Percentiles rank a stretch among this genome's conserved stretches.
Evolutionary conservation across 2,797 vertebrate genomes (phyloP).

Genomic region (Neosalanx taihuensis): DNA sequence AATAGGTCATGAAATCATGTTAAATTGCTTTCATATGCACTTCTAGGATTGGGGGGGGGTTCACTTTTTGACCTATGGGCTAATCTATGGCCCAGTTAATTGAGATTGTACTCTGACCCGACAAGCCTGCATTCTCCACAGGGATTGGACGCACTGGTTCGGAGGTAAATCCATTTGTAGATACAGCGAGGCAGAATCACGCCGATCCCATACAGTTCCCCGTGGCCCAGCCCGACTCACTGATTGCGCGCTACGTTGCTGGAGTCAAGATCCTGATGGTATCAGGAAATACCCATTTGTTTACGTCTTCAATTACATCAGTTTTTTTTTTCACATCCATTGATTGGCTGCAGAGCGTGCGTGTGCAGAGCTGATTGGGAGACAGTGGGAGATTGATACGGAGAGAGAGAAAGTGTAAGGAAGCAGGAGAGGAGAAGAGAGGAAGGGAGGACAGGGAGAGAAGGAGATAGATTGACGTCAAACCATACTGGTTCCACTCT

Average conservation of each 20-base stretch:
- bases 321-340: constrained; percentile 51
- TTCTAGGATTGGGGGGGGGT: constrained; percentile 31
- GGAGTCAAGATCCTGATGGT: too few relatives aligned
- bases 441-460: constrained; percentile 26
- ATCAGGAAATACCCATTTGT: constrained; percentile 44
- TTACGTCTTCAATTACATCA: constrained; percentile 56
- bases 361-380: constrained; percentile 39
- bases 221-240: too few relatives aligned
- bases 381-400: neutral
- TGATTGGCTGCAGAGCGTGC: constrained; percentile 56
- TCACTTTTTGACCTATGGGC: constrained; percentile 34
- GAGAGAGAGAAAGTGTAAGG: constrained; percentile 13
- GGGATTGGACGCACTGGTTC: constrained; percentile 15
- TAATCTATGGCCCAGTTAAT: constrained; percentile 33
- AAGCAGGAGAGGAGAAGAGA: constrained; percentile 5
- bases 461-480: constrained; percentile 37
- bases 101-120: constrained; percentile 17
- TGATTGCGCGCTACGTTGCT: too few relatives aligned
- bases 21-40: constrained; percentile 26
- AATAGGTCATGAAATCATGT: constrained; percentile 34
- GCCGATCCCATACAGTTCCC: too few relatives aligned
- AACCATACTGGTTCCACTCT: constrained; percentile 14
- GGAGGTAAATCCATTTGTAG: too few relatives aligned
- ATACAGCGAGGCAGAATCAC: too few relatives aligned
- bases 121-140: constrained; percentile 3